Percentiles rank a stretch among this genome's conserved stretches.
phyloP scores from a whole-genome alignment of 2,888 invertebrate genomes.

The Cremastobaeus sp. region DNA sequence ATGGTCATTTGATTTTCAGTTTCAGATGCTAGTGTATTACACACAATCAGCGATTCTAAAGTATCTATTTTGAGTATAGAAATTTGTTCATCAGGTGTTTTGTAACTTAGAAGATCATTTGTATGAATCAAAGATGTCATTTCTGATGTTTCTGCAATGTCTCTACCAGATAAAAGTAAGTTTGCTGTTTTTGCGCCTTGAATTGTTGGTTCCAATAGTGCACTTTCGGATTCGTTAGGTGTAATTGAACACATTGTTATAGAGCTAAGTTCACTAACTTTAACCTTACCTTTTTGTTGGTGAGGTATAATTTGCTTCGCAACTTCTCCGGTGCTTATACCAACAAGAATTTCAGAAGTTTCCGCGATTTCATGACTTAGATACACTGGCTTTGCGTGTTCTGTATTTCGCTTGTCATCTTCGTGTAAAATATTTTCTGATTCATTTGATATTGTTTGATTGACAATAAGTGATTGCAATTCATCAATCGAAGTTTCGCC shows the following conservation, averaged over 20 bases:
- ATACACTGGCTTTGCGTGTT: conserved; percentile 68
- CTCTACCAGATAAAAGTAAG: conserved; percentile 68
- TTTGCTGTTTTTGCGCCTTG: conserved; percentile 62
- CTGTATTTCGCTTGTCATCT: conserved; percentile 62
- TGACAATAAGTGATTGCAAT: conserved; percentile 65
- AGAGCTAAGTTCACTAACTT: conserved; percentile 64
- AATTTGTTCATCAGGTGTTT: conserved; percentile 59
- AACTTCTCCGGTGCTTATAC: conserved; percentile 68
- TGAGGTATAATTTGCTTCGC: conserved; percentile 63
- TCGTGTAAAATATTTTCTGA: conserved; percentile 62
- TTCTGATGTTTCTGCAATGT: conserved; percentile 75
- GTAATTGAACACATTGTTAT: conserved; percentile 65
- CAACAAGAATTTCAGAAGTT: conserved; percentile 73
- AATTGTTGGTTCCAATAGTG: conserved; percentile 53
- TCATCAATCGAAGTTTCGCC: conserved; percentile 64
- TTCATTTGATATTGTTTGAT: conserved; percentile 66
- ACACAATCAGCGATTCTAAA: conserved; percentile 66
- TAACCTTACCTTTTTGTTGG: conserved; percentile 62
- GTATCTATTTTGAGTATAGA: conserved; percentile 66
- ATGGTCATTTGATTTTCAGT: conserved; percentile 61
- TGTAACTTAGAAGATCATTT: conserved; percentile 52
- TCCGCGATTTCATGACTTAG: conserved; percentile 76
- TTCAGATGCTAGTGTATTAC: conserved; percentile 60
- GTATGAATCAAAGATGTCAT: conserved; percentile 64
- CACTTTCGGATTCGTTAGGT: conserved; percentile 65